Conservation (phyloP, 2,888 invertebrate genomes). For the Dasypolia templi region DNA sequence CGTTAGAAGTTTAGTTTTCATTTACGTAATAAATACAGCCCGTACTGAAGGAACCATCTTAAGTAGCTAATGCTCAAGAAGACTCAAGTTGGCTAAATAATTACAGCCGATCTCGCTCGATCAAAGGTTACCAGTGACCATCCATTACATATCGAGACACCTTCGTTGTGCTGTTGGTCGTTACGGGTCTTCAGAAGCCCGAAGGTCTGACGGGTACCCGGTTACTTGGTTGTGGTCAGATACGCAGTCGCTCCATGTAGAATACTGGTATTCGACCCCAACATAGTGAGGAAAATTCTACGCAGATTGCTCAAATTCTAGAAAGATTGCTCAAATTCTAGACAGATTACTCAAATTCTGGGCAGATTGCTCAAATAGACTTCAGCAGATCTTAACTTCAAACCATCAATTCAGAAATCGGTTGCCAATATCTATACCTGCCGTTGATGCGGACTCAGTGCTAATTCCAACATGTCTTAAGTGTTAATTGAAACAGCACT, state of each 20-base stretch:
- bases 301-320: not conserved
- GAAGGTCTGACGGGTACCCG: not conserved
- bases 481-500: constrained; percentile 21
- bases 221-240: not conserved
- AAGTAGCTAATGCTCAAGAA: too few species aligned
- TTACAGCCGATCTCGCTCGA: too few species aligned
- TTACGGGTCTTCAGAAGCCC: too few species aligned
- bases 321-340: not conserved
- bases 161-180: too few species aligned
- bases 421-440: not conserved
- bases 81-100: too few species aligned
- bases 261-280: not conserved
- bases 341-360: too few species aligned
- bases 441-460: not conserved
- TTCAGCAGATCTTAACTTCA: not conserved
- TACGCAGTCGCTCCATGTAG: not conserved
- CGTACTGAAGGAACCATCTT: too few species aligned
- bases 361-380: not conserved
- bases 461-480: constrained; percentile 27
- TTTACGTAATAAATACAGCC: constrained; percentile 13
- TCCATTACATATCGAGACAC: too few species aligned
- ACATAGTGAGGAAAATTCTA: not conserved
- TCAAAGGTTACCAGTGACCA: too few species aligned
- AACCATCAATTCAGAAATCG: too few species aligned
- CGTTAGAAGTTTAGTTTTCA: not conserved